Percentiles rank a stretch among this genome's conserved stretches.
These are phyloP conservation scores for Cinara cedri DNA, from an alignment of 2,888 invertebrate species.

Conservation along the genomic window DNA sequence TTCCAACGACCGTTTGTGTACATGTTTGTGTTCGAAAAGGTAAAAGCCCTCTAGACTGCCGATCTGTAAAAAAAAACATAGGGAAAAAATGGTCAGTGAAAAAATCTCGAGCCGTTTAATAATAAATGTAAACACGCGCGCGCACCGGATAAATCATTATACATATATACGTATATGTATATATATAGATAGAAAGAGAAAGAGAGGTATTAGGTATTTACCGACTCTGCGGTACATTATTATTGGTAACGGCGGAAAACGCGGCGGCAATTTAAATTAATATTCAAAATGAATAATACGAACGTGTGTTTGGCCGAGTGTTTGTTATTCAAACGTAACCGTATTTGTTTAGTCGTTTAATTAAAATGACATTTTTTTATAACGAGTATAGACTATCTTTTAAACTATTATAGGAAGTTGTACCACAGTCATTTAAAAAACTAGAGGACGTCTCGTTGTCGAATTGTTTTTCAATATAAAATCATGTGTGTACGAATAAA, in stretches of 20 bases:
- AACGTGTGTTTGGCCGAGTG: background rate
- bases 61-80: slow-evolving; percentile 71
- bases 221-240: no score
- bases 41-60: slow-evolving; percentile 86
- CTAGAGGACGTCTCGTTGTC: no score
- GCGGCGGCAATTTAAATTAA: background rate
- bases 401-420: no score
- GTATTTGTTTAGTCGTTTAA: no score
- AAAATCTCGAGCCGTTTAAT: background rate
- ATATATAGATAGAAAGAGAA: background rate
- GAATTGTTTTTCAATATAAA: no score
- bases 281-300: background rate
- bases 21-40: slow-evolving; percentile 81
- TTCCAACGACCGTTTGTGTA: slow-evolving; percentile 83
- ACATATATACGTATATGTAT: background rate
- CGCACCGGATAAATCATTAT: background rate
- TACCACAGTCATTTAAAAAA: no score
- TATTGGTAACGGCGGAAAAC: no score
- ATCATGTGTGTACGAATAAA: no score
- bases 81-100: slow-evolving; percentile 2
- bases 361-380: no score
- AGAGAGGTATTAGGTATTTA: background rate
- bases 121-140: background rate
- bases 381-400: no score
- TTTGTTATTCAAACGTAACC: no score